These are phyloP conservation scores for Blastomussa wellsi DNA, from an alignment of 92 coral and sea anemone genomes.

Conservation along the genomic window DNA sequence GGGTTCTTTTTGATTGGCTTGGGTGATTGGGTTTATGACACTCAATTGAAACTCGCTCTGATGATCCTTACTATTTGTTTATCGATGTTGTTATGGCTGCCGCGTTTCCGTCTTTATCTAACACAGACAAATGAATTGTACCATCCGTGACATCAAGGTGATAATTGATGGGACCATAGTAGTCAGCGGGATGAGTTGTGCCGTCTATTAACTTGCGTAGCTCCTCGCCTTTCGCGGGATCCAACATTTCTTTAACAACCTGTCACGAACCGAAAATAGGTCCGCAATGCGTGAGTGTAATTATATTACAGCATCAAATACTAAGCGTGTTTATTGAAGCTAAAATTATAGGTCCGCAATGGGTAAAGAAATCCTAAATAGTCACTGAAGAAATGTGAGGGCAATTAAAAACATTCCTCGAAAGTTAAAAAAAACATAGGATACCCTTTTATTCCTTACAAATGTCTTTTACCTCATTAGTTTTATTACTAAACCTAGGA, in stretches of 20 bases:
- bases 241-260: slow-evolving; percentile 66
- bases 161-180: slow-evolving; percentile 76
- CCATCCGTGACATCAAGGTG: slow-evolving; percentile 78
- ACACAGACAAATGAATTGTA: slow-evolving; percentile 79
- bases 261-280: slow-evolving; percentile 6
- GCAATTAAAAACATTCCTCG: background rate
- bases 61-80: slow-evolving; percentile 91
- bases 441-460: background rate
- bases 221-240: slow-evolving; percentile 46
- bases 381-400: background rate
- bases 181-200: slow-evolving; percentile 47
- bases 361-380: background rate
- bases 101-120: slow-evolving; percentile 78
- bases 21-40: no score
- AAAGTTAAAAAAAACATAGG: no score
- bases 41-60: no score
- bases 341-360: background rate
- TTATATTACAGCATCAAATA: background rate
- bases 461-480: slow-evolving; percentile 37
- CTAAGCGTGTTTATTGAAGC: background rate
- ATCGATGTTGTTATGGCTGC: slow-evolving; percentile 87
- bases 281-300: background rate
- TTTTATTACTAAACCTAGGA: slow-evolving; percentile 49
- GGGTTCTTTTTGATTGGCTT: no score
- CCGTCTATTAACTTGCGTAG: slow-evolving; percentile 53